A percentile compares a stretch with the other conserved stretches of the same genome.
Evolutionary conservation across 2,113 vertebrate genomes (phyloP).

Genomic region (Cyphomyrus discorhynchus): DNA sequence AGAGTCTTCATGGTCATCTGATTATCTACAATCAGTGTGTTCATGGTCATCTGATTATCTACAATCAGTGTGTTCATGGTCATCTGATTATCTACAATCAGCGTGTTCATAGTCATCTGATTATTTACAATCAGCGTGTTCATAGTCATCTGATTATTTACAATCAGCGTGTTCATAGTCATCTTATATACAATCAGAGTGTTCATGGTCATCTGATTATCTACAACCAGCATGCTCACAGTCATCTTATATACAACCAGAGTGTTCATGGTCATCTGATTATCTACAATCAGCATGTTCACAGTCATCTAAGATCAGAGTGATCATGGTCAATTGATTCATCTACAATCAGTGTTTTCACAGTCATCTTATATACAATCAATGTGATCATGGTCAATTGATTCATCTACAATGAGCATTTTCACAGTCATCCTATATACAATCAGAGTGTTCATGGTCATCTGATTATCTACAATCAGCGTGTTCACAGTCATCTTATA

Average conservation of each 20-base stretch:
- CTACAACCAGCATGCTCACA: constrained; percentile 35
- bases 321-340: constrained; percentile 76
- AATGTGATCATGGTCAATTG: constrained; percentile 89
- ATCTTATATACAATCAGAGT: constrained; percentile 68
- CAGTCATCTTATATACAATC: constrained; percentile 62
- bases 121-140: constrained; percentile 76
- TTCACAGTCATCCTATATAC: constrained; percentile 71
- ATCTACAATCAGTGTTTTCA: too few relatives aligned
- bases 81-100: constrained; percentile 73
- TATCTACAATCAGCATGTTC: constrained; percentile 81
- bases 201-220: constrained; percentile 67
- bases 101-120: constrained; percentile 82
- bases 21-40: constrained; percentile 82
- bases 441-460: constrained; percentile 47
- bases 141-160: constrained; percentile 63
- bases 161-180: constrained; percentile 85
- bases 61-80: constrained; percentile 83
- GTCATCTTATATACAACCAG: constrained; percentile 67
- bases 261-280: constrained; percentile 90
- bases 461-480: constrained; percentile 58
- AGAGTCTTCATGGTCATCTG: constrained; percentile 91
- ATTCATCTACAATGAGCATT: constrained; percentile 66
- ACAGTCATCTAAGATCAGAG: constrained; percentile 77
- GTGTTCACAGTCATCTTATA: constrained; percentile 79
- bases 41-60: constrained; percentile 72